phyloP scores from a whole-genome alignment of 1,140 invertebrate species.

The Cepaea nemoralis region DNA sequence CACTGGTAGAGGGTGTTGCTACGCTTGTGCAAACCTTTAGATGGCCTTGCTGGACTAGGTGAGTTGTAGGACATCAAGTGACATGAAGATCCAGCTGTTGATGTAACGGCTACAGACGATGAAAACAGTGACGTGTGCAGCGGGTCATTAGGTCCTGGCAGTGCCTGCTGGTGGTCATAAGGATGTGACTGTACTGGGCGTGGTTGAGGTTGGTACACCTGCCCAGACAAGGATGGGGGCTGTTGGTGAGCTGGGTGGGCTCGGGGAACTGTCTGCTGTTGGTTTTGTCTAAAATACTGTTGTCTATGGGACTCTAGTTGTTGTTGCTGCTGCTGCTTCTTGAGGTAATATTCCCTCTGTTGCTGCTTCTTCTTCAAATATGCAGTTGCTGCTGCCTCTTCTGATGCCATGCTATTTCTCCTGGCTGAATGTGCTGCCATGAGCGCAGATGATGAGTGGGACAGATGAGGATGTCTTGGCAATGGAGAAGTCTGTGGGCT shows the following conservation, averaged over 20 bases:
- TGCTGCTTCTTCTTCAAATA: not conserved
- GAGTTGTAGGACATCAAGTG: not conserved
- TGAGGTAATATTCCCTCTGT: not conserved
- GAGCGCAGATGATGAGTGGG: not conserved
- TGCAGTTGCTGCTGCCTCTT: not conserved
- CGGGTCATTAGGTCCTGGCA: not conserved
- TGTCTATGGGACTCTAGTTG: not conserved
- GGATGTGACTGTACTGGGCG: not conserved
- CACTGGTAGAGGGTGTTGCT: constrained; percentile 48
- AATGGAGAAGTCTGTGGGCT: not conserved
- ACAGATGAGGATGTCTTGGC: not conserved
- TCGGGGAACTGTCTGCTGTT: constrained; percentile 14
- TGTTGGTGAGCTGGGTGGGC: constrained; percentile 12
- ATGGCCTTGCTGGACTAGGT: not conserved
- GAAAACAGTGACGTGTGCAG: not conserved
- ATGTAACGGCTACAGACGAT: not conserved
- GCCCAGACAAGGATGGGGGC: constrained; percentile 1
- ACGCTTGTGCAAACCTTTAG: constrained; percentile 30
- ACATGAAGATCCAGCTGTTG: constrained; percentile 1
- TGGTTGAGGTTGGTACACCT: not conserved
- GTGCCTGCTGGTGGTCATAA: not conserved
- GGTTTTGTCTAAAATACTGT: constrained; percentile 8
- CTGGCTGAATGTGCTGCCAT: not conserved
- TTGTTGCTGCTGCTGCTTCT: not conserved
- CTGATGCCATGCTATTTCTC: not conserved